A percentile compares a stretch with the other conserved stretches of the same genome.
Evolutionary conservation across 2,113 vertebrate species (phyloP).

Genomic region (Varanus komodoensis): DNA sequence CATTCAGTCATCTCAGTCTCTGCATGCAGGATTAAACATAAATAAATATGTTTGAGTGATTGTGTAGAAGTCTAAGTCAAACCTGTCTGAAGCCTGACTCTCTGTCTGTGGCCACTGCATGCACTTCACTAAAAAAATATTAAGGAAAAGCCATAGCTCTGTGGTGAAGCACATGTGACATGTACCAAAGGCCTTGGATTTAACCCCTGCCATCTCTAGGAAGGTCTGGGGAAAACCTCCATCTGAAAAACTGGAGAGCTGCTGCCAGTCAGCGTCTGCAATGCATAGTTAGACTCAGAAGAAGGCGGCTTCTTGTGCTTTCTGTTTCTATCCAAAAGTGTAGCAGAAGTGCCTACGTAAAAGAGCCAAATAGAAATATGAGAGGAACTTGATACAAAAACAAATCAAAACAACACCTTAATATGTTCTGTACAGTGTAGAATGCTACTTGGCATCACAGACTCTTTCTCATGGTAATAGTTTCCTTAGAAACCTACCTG

Average conservation of each 20-base stretch:
- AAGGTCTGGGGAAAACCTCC: neutral
- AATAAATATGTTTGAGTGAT: neutral
- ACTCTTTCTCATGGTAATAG: neutral
- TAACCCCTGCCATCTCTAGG: neutral
- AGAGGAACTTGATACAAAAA: neutral
- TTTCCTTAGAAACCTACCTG: neutral
- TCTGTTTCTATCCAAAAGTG: neutral
- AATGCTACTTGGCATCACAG: neutral
- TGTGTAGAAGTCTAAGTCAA: neutral
- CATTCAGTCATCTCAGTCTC: neutral
- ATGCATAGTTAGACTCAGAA: neutral
- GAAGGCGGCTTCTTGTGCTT: neutral
- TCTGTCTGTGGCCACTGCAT: neutral
- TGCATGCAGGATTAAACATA: neutral
- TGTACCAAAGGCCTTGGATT: neutral
- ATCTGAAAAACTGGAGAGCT: neutral
- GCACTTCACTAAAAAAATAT: neutral
- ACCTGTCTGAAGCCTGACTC: neutral
- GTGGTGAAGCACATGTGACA: neutral
- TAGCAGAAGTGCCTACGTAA: too few relatives aligned
- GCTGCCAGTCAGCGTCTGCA: neutral
- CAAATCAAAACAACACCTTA: neutral
- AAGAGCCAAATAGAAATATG: neutral
- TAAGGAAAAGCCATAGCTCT: neutral
- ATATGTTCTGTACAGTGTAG: neutral